Evolutionary conservation across 2,797 vertebrate genomes (phyloP), one percentile per base, ranked within the genome.

Genomic region (Basileuterus tristriatus): DNA sequence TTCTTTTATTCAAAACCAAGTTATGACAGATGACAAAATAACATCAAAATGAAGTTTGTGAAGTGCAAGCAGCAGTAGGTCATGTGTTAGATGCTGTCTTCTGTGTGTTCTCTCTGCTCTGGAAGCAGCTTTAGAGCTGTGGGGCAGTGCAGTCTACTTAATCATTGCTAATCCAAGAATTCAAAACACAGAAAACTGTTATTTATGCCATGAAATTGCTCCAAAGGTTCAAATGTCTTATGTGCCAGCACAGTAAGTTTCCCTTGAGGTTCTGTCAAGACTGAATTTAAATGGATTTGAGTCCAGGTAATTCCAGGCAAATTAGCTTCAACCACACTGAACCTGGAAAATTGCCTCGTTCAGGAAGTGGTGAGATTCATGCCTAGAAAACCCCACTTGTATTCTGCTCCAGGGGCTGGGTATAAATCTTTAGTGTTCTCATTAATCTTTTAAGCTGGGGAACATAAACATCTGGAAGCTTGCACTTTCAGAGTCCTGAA

Each of bases 361-460:
- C 64, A 90, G 81, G 77, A 96, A 96, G 72, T 37, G 72, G 37
- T 9, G 36, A 81, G 90, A 89, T 62, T 91, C 55, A 37, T 95
- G 89, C 74, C 86, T 94, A 89, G 93, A 96, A 94, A 96, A 67
- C 64, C 85, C 81, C 59, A 68, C 74, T 95, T 18, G 21, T 94
- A 86, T 95, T 95, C 89, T 96, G 87, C 89, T 96, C 92, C 58
- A 80, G 92, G 87, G 89, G 78, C 50, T 78, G 55, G 41, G 50
- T 89, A 93, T 95, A 96, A 96, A 93, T 96, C 95, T 96, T 96
- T 77, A 84, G 86, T 87, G 44, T 75, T 95, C 78, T 91, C 91
- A 94, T 97, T 93, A 96, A 96, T 97, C 93, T 96, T 96, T 94
- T 95, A 96, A 93, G 59, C 83, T 80, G 74, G 84, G 71, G 85